Base-by-base conservation (phyloP, 2,113 vertebrate species). In the Varanus komodoensis region DNA sequence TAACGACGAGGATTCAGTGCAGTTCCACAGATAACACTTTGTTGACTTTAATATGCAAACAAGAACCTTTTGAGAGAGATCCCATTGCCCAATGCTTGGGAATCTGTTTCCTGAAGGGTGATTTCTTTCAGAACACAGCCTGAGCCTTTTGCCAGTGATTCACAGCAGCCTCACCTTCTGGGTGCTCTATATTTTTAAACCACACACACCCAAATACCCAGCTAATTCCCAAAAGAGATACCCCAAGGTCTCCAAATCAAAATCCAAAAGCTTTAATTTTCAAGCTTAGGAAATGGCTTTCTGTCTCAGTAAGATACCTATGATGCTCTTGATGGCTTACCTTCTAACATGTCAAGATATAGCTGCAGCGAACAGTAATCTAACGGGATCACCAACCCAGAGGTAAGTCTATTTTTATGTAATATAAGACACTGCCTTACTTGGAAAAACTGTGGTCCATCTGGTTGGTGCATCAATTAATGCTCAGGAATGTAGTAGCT, bases 121-220 rank as follows among this genome's bases (percentile, higher is more conserved):
- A 92, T 93, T 93, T 84, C 92, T 93, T 84, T 86, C 0, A 4
- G 94, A 92, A 89, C 27, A 54, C 1, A 87, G 88, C 75, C 89
- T 89, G 84, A 94, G 86, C 89, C 68, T 12, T 2, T 84, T 21
- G 94, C 97, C 94, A 97, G 94, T 97, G 91, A 96, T 97, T 97
- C 92, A 96, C 95, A 0, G 9, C 75, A 48, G 23, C 52, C 11
- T 54, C 27, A 71, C 0, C 0, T 83, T 93, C 0, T 0, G 69
- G 68, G 73, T 2, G 77, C 0, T 1, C n/a, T 77, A 90, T 77
- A 86, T 87, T 94, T 84, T 0, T 0, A 17, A 48, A 74, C 0
- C 3, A 52, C 6, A 34, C 3, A 52, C 6, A 34, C 4, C 27
- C 15, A 19, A 17, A 2, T 48, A 27, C 27, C 27, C 50, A 54